These are phyloP conservation scores for Holothuria scabra DNA, from an alignment of 53 echinoderm and acorn worm genomes.

Conservation along the genomic window DNA sequence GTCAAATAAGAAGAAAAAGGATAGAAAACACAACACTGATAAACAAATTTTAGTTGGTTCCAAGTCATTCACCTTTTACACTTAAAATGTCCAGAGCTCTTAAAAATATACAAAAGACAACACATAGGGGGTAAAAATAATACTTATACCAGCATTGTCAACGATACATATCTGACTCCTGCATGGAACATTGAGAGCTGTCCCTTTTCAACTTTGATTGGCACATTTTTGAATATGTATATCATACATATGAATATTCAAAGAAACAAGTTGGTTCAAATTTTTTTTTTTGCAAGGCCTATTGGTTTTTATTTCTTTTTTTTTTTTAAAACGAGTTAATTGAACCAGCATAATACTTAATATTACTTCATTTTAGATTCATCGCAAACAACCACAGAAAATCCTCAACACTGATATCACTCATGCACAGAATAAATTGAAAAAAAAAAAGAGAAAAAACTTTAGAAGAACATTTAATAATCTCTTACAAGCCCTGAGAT, in stretches of 20 bases:
- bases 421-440: constrained; percentile 28
- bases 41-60: constrained; percentile 2
- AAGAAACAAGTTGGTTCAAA: constrained; percentile 13
- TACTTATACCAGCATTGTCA: constrained; percentile 13
- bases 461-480: constrained; percentile 10
- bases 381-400: constrained; percentile 30
- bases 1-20: constrained; percentile 1
- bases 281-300: constrained; percentile 40
- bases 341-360: constrained; percentile 16
- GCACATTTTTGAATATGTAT: constrained; percentile 37
- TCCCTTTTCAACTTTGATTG: constrained; percentile 20
- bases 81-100: constrained; percentile 36
- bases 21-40: constrained; percentile 21
- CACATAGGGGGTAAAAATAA: constrained; percentile 4
- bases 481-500: constrained; percentile 46
- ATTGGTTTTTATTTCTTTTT: constrained; percentile 29
- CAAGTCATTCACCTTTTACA: constrained; percentile 13
- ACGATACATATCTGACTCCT: neutral
- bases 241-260: constrained; percentile 45
- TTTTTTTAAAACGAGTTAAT: constrained; percentile 22
- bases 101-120: constrained; percentile 34
- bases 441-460: constrained; percentile 20
- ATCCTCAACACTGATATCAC: constrained; percentile 17
- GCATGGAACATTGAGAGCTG: constrained; percentile 30
- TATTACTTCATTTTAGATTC: constrained; percentile 20